Conservation (phyloP, 2,888 invertebrate genomes). For the Ophioninae sp. region DNA sequence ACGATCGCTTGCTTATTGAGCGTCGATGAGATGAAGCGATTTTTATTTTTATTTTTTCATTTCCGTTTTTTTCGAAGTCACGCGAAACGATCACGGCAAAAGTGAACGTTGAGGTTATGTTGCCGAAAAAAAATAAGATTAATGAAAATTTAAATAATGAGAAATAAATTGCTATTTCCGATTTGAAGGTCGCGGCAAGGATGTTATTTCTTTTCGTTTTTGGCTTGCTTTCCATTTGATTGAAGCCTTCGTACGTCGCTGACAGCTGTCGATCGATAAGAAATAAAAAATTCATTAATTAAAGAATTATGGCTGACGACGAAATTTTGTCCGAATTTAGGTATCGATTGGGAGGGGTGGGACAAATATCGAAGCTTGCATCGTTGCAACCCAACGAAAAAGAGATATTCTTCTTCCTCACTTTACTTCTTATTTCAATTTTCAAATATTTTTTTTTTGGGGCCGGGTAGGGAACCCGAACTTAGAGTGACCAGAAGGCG, state of each 20-base stretch:
- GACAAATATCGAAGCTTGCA: no score
- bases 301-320: not conserved
- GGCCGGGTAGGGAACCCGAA: no score
- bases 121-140: conserved; percentile 19
- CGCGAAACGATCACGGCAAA: conserved; percentile 36
- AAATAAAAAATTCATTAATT: not conserved
- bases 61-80: not conserved
- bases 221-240: not conserved
- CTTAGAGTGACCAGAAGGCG: no score
- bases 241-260: conserved; percentile 11
- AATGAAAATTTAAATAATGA: conserved; percentile 1
- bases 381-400: no score
- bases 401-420: no score
- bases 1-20: conserved; percentile 39
- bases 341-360: conserved; percentile 46
- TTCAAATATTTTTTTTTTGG: no score
- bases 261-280: conserved; percentile 22
- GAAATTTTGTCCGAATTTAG: conserved; percentile 31
- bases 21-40: conserved; percentile 42
- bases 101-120: conserved; percentile 46
- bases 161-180: conserved; percentile 19
- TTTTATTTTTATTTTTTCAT: not conserved
- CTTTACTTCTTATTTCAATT: no score
- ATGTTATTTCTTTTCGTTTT: conserved; percentile 27
- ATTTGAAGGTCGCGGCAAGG: conserved; percentile 27